Evolutionary conservation across 1,140 invertebrate genomes (phyloP).

Genomic region (Spodoptera litura): DNA sequence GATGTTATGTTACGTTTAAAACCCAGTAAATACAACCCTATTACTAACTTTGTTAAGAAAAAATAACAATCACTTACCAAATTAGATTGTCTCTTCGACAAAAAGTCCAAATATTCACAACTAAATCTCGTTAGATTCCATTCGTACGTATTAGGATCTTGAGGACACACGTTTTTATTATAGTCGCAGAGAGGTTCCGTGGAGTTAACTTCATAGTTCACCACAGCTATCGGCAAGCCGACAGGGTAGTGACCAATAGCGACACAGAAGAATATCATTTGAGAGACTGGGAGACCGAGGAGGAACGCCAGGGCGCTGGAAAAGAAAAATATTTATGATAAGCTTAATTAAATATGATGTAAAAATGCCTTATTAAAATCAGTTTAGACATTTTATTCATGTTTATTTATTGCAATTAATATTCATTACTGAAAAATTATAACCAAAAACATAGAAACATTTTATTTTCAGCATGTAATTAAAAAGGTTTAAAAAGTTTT

Average conservation of each 20-base stretch:
- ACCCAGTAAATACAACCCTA: too few relatives aligned
- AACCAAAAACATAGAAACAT: too few relatives aligned
- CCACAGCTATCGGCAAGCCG: conserved; percentile 93
- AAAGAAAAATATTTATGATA: conserved; percentile 47
- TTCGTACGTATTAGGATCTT: conserved; percentile 72
- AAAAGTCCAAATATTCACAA: conserved; percentile 91
- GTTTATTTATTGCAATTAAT: too few relatives aligned
- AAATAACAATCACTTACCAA: conserved; percentile 84
- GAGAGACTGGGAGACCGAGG: conserved; percentile 95
- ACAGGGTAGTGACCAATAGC: conserved; percentile 96
- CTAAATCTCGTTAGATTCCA: conserved; percentile 89
- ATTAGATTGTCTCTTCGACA: conserved; percentile 88
- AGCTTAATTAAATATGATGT: too few relatives aligned
- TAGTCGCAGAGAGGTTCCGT: conserved; percentile 83
- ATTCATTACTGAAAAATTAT: too few relatives aligned
- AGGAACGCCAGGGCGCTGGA: conserved; percentile 95
- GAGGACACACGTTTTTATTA: conserved; percentile 86
- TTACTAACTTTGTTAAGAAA: too few relatives aligned
- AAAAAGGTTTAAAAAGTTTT: too few relatives aligned
- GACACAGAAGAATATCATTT: conserved; percentile 97
- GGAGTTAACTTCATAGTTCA: conserved; percentile 92
- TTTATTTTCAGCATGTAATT: too few relatives aligned
- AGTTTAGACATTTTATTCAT: too few relatives aligned
- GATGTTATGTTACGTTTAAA: too few relatives aligned
- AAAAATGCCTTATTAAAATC: too few relatives aligned